A percentile compares a stretch with the other conserved stretches of the same genome.
phyloP scores from a whole-genome alignment of 2,888 invertebrate genomes.

The Platycheirus albimanus region DNA sequence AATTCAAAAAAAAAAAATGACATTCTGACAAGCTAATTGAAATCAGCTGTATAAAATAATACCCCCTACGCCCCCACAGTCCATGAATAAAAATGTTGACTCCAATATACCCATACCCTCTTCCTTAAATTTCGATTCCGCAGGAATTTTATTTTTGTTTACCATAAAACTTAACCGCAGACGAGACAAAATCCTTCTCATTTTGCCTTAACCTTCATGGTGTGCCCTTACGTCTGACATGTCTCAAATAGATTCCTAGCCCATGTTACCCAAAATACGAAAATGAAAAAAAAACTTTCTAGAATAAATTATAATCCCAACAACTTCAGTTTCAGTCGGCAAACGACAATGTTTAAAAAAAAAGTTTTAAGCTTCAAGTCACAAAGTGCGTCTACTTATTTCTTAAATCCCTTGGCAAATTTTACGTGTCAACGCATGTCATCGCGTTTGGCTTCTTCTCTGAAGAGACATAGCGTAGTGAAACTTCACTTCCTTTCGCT shows the following conservation, averaged over 20 bases:
- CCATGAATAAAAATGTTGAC: too few species aligned
- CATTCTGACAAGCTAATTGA: not conserved
- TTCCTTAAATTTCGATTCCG: too few species aligned
- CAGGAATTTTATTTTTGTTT: not conserved
- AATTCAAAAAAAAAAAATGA: too few species aligned
- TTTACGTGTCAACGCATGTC: constrained; percentile 70
- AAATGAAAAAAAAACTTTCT: constrained; percentile 14
- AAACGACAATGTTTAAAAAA: constrained; percentile 28
- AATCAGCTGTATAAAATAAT: not conserved
- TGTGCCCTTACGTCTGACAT: constrained; percentile 35
- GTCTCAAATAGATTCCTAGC: constrained; percentile 6
- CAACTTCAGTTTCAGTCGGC: too few species aligned
- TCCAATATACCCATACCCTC: too few species aligned
- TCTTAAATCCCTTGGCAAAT: constrained; percentile 58
- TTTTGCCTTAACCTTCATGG: constrained; percentile 46
- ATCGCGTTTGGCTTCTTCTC: constrained; percentile 62
- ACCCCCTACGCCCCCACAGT: too few species aligned
- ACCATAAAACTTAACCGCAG: constrained; percentile 44
- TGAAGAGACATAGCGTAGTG: not conserved
- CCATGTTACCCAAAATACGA: not conserved
- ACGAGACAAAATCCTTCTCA: constrained; percentile 46
- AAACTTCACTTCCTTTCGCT: constrained; percentile 27
- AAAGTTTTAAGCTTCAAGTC: constrained; percentile 63
- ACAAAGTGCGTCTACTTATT: constrained; percentile 63
- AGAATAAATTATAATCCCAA: constrained; percentile 47